Percentiles rank a stretch among this genome's conserved stretches.
Evolutionary conservation across 2,797 vertebrate genomes (phyloP).

Genomic region (Onychomys torridus): DNA sequence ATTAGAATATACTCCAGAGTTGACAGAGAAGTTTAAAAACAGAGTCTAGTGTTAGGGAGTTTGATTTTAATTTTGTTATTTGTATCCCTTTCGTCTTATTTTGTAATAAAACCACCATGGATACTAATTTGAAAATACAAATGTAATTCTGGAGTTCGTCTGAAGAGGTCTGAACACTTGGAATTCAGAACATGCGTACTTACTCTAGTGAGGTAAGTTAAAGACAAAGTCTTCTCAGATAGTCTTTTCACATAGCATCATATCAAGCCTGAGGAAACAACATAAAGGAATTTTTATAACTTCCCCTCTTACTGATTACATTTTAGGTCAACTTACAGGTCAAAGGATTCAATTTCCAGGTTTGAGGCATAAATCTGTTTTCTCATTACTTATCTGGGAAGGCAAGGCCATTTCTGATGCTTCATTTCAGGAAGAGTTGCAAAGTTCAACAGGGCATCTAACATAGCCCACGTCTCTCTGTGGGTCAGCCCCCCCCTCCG

Average conservation of each 20-base stretch:
- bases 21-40: not conserved
- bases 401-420: not conserved
- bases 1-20: not conserved
- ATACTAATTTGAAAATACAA: conserved; percentile 23
- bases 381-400: not conserved
- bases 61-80: not conserved
- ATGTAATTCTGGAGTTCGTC: not conserved
- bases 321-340: not conserved
- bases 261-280: not conserved
- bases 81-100: not conserved
- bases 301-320: not conserved
- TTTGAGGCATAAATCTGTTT: not conserved
- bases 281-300: not conserved
- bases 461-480: not conserved
- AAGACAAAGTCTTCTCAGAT: not conserved
- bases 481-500: too few species aligned
- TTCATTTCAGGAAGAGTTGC: not conserved
- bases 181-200: not conserved
- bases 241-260: not conserved
- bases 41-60: not conserved
- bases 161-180: not conserved
- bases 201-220: not conserved
- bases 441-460: not conserved
- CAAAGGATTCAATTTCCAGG: not conserved
- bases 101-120: not conserved